A percentile compares a stretch with the other conserved stretches of the same genome.
phyloP scores from a whole-genome alignment of 2,888 invertebrate species.

The Hyposoter dolosus region DNA sequence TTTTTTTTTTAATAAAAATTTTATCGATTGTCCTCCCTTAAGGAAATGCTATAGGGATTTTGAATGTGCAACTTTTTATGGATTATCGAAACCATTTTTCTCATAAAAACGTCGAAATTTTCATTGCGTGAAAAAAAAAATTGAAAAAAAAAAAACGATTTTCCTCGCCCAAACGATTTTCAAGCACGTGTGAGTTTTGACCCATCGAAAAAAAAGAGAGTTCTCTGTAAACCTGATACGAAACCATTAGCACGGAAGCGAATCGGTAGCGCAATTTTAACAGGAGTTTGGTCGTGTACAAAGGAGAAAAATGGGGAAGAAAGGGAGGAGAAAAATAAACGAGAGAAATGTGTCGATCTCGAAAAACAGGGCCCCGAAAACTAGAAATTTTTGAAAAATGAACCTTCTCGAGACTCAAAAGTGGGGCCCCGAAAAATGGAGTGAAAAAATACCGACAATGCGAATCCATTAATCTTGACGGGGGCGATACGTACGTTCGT shows the following conservation, averaged over 20 bases:
- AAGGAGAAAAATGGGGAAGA: constrained; percentile 15
- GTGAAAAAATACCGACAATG: constrained; percentile 85
- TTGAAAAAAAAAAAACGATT: not conserved
- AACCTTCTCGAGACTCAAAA: constrained; percentile 82
- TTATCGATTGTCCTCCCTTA: too few relatives aligned
- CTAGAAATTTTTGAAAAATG: constrained; percentile 83
- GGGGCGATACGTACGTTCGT: constrained; percentile 73
- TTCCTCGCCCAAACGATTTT: constrained; percentile 13
- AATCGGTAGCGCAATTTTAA: constrained; percentile 82
- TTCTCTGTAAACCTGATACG: constrained; percentile 77
- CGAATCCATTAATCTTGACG: constrained; percentile 84
- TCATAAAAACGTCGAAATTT: not conserved
- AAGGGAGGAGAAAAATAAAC: constrained; percentile 18
- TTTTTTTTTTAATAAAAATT: not conserved
- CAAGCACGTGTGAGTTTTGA: constrained; percentile 30
- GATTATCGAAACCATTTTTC: not conserved
- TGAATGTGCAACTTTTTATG: not conserved
- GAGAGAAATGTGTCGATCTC: constrained; percentile 26
- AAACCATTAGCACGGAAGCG: constrained; percentile 81
- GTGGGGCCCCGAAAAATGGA: constrained; percentile 83
- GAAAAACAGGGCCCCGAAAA: constrained; percentile 67
- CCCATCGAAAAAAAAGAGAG: constrained; percentile 31
- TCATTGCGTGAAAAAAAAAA: not conserved
- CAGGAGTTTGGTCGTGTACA: constrained; percentile 40
- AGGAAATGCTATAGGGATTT: not conserved